phyloP scores from a whole-genome alignment of 1,140 invertebrate genomes.

The Drosophila repleta region DNA sequence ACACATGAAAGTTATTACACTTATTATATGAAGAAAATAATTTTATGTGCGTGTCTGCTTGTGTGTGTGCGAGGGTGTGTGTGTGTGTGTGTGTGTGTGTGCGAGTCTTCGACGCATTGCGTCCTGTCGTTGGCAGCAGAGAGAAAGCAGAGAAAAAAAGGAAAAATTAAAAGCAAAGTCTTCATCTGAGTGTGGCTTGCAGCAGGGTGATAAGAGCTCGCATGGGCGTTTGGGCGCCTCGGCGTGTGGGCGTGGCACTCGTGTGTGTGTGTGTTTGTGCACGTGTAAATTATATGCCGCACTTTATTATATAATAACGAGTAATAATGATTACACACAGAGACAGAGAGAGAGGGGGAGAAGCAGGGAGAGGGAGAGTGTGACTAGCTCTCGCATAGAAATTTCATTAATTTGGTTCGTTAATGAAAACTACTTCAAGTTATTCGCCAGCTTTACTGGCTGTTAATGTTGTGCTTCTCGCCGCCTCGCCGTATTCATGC shows the following conservation, averaged over 20 bases:
- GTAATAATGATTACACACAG: constrained; percentile 69
- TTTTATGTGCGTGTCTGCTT: constrained; percentile 56
- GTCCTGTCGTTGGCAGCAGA: constrained; percentile 35
- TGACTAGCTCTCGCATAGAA: background rate
- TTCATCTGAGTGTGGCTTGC: constrained; percentile 72
- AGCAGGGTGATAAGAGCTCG: constrained; percentile 69
- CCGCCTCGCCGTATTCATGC: constrained; percentile 22
- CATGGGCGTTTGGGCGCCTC: constrained; percentile 22
- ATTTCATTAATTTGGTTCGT: constrained; percentile 30
- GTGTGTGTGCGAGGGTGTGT: constrained; percentile 8
- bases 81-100: constrained; percentile 3
- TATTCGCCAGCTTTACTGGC: background rate
- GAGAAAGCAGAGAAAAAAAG: constrained; percentile 3
- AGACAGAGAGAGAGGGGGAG: background rate
- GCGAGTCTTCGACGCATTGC: constrained; percentile 8
- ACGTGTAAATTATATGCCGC: constrained; percentile 63
- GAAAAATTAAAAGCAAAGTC: constrained; percentile 76
- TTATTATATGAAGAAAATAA: constrained; percentile 82
- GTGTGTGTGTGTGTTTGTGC: constrained; percentile 20
- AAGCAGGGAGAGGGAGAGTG: background rate
- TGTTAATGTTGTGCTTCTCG: background rate
- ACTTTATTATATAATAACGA: constrained; percentile 74
- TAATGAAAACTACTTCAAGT: constrained; percentile 28
- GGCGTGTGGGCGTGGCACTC: constrained; percentile 37
- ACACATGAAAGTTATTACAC: constrained; percentile 81